These are phyloP conservation scores for Byasa hedistus DNA, from an alignment of 2,888 invertebrate genomes.

Conservation along the genomic window DNA sequence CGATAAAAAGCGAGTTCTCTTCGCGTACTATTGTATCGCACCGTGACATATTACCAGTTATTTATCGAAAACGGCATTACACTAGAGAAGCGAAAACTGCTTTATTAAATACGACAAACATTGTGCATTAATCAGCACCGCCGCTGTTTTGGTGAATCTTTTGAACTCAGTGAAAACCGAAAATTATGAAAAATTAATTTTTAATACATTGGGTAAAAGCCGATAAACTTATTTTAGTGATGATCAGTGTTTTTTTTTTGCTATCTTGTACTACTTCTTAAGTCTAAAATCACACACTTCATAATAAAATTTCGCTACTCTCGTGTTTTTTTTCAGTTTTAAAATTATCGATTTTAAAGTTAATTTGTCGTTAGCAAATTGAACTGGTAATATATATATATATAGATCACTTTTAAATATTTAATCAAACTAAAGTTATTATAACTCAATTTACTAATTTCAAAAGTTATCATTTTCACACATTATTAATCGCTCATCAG, in stretches of 20 bases:
- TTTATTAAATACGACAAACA: too few species aligned
- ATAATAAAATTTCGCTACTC: not conserved
- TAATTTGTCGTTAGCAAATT: too few species aligned
- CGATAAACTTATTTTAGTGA: too few species aligned
- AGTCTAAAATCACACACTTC: not conserved
- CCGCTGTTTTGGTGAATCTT: too few species aligned
- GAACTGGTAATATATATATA: too few species aligned
- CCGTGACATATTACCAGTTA: not conserved
- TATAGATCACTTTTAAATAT: not conserved
- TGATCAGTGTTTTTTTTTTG: not conserved
- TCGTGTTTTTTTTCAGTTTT: not conserved
- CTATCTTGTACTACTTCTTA: not conserved
- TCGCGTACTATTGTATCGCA: conserved; percentile 25
- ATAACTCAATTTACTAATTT: not conserved
- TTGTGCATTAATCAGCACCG: too few species aligned
- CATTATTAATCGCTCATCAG: not conserved
- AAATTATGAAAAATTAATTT: too few species aligned
- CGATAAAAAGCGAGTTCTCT: conserved; percentile 51
- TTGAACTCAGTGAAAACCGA: too few species aligned
- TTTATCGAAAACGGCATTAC: not conserved
- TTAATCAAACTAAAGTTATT: not conserved
- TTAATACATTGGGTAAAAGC: too few species aligned
- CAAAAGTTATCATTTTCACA: not conserved
- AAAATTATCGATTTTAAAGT: too few species aligned
- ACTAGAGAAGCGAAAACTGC: not conserved